A percentile compares a stretch with the other conserved stretches of the same genome.
phyloP scores from a whole-genome alignment of 2,797 vertebrate genomes.

The Sebastolobus alascanus region DNA sequence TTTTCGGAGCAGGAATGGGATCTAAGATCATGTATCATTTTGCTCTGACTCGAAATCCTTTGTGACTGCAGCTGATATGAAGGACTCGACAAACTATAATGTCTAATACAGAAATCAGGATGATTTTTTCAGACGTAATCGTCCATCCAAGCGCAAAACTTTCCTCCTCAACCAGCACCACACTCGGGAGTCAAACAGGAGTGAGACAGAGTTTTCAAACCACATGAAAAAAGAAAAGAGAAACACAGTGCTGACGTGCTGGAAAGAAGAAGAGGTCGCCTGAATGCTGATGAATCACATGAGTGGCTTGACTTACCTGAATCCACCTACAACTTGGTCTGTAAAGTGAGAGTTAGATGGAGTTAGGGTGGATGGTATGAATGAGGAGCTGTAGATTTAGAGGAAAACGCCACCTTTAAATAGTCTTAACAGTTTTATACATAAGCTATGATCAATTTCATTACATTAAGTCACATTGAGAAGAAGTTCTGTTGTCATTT shows the following conservation, averaged over 20 bases:
- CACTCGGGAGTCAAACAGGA: constrained; percentile 18
- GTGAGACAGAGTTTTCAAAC: constrained; percentile 19
- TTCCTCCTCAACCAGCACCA: constrained; percentile 21
- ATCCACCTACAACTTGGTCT: constrained; percentile 78
- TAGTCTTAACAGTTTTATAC: not conserved
- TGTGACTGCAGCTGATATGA: constrained; percentile 5
- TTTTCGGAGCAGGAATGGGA: not conserved
- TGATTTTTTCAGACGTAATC: constrained; percentile 34
- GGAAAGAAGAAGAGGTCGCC: constrained; percentile 4
- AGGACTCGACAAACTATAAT: not conserved
- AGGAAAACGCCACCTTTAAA: not conserved
- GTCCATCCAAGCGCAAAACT: constrained; percentile 47
- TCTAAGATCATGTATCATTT: constrained; percentile 12
- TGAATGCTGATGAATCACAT: constrained; percentile 33
- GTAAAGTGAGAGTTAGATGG: constrained; percentile 73
- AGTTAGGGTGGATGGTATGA: constrained; percentile 55
- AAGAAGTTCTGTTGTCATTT: not conserved
- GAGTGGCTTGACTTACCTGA: constrained; percentile 76
- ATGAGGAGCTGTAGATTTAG: not conserved
- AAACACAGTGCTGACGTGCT: constrained; percentile 59
- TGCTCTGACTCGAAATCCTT: not conserved
- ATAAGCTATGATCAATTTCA: not conserved
- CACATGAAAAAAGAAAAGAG: not conserved
- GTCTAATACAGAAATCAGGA: not conserved
- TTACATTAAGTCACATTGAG: not conserved